Evolutionary conservation across 1,140 invertebrate genomes (phyloP), one percentile per base, ranked within the genome.

Genomic region (Chymomyza costata): DNA sequence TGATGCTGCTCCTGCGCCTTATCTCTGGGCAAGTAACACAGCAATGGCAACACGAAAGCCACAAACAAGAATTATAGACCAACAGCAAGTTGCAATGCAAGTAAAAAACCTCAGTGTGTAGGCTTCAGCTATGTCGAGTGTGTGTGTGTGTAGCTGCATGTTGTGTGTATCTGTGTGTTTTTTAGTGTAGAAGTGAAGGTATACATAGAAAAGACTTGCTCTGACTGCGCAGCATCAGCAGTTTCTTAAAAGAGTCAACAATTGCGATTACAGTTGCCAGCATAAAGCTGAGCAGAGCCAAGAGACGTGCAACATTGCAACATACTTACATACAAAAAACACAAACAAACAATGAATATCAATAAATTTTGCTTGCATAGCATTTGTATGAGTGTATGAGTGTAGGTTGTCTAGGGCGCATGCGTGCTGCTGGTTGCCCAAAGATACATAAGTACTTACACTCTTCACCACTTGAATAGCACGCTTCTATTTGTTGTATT

Each of bases 21-120:
- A 80, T 78, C 71, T 76, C 11, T 52, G 45, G 18, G 3, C 21
- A 25, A 5, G 21, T 5, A 25, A 25, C 21, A n/a, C n/a, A n/a
- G n/a, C n/a, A n/a, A n/a, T n/a, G 3, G 70, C 57, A 40, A 56
- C 69, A 76, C 70, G 70, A 74, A 76, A 76, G 65, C 66, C 66
- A 76, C 66, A 76, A 76, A 76, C 73, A 76, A 80, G 71, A 76
- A 76, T 76, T 76, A 76, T 76, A 76, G 71, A 76, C 71, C 71
- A 76, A 76, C 71, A 76, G 71, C 71, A 62, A 76, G 70, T 76
- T 78, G 70, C 70, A 58, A 49, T 45, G 48, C 43, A 50, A 37
- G 45, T 8, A 25, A 25, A 8, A 5, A 25, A 25, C 21, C 21
- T 25, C 21, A 25, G 21, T 25, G 21, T 25, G 21, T 25, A 25